Evolutionary conservation across 1,140 invertebrate species (phyloP), one percentile per base, ranked within the genome.

Genomic region (Drosophila guanche): DNA sequence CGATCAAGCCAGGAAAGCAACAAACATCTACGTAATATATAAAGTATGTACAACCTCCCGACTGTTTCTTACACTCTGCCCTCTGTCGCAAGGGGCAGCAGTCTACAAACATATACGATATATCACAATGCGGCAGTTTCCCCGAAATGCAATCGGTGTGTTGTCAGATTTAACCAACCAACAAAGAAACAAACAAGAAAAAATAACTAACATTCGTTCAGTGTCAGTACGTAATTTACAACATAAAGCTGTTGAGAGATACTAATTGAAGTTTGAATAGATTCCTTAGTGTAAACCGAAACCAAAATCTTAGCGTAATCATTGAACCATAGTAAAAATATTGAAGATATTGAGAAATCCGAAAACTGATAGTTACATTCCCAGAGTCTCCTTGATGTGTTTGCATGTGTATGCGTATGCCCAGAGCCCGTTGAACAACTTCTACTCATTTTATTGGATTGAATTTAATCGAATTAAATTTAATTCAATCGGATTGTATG

Each of bases 31-130:
- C 80, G 79, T 84, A 85, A 84, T 47, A 20, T 20, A 20, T 20
- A 23, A 57, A 84, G 56, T 60, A 84, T 83, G 79, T 83, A 84
- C 80, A 83, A 83, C 55, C 76, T 76, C 51, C 79, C 50, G 60
- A 85, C 69, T 78, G 57, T 84, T 81, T 59, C 46, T 47, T 72
- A 65, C 20, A 29, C 43, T 48, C 42, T 16, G 61, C 33, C 58
- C 41, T 6, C 23, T 27, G 12, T 23, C 29, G n/a, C 41, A 20
- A 25, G 12, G 27, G 29, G 22, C 16, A 4, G 45, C 45, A 33
- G 58, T 37, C 63, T 25, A 20, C 16, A 20, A 20, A 41, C 45
- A 65, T 41, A 23, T 68, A 68, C 50, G 50, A 69, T 68, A 68
- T 12, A 40, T 47, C 47, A 68, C 42, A 23, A 68, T 22, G 67